Evolutionary conservation across 1,140 invertebrate genomes (phyloP), one percentile per base, ranked within the genome.

Genomic region (Drosophila malerkotliana): DNA sequence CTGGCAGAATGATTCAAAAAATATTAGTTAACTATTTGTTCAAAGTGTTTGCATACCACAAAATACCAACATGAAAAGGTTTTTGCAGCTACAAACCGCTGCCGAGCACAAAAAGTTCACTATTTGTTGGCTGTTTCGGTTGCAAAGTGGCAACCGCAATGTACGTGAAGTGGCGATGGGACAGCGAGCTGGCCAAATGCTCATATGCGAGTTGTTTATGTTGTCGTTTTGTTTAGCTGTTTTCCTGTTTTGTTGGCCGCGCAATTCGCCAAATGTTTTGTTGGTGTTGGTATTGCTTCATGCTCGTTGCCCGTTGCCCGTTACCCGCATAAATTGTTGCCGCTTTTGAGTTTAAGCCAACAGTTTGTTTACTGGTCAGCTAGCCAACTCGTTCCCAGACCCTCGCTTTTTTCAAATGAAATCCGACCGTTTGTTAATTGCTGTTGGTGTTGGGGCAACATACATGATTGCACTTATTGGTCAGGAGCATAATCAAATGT

Each of bases 351-450:
- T 87, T 88, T 82, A 79, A 76, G 82, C 82, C 82, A 87, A 88
- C 83, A 87, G 85, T 87, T 87, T 87, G 82, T 87, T 87, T 82
- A 59, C 75, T 79, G 82, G 82, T 79, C 75, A 82, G 75, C 83
- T 74, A 71, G 62, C 82, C 63, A 47, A 18, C 44, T 21, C 41
- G 0, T 24, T 21, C 39, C 30, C 53, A 34, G 32, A 34, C 56
- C 64, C n/a, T 18, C 26, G 4, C 26, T 18, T 30, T 34, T 6
- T 15, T 15, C 10, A 21, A 14, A 18, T 3, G 24, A 32, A 58
- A 34, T 54, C 26, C 39, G n/a, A 58, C 67, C 63, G 64, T 62
- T 66, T 77, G 83, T 87, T 87, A 88, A 87, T 89, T 87, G 76
- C 63, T 79, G 59, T 78, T 79, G 62, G 45, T 41, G 30, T 47